These are phyloP conservation scores for Gallinago undulata DNA, from an alignment of 2,113 vertebrate genomes.

Conservation along the genomic window DNA sequence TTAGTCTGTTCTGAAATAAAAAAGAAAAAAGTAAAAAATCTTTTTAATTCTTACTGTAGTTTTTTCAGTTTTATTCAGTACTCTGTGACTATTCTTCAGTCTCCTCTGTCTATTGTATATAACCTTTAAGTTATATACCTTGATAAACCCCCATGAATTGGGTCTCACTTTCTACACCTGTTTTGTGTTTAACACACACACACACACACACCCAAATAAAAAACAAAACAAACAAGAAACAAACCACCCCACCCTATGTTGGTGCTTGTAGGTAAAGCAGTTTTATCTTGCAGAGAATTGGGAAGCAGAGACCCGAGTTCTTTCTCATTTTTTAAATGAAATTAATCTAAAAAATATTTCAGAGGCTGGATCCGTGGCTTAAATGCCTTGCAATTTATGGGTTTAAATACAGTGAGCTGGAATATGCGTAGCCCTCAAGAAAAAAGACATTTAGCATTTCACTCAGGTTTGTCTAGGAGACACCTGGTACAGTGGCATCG, in stretches of 20 bases:
- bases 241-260: neutral
- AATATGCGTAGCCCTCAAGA: neutral
- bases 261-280: neutral
- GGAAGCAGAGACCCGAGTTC: neutral
- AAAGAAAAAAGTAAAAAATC: neutral
- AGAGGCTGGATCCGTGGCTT: neutral
- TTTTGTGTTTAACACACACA: neutral
- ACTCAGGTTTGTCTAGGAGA: neutral
- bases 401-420: neutral
- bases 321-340: neutral
- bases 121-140: neutral
- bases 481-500: rapidly evolving
- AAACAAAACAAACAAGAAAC: neutral
- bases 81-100: neutral
- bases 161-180: neutral
- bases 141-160: neutral
- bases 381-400: neutral
- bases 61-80: neutral
- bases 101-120: neutral
- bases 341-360: neutral
- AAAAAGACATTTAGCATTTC: neutral
- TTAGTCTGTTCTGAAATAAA: neutral
- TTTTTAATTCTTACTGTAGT: neutral
- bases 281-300: neutral
- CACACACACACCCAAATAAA: too few relatives aligned